A percentile compares a stretch with the other conserved stretches of the same genome.
Evolutionary conservation across 2,113 vertebrate species (phyloP).

Genomic region (Engraulis encrasicolus): DNA sequence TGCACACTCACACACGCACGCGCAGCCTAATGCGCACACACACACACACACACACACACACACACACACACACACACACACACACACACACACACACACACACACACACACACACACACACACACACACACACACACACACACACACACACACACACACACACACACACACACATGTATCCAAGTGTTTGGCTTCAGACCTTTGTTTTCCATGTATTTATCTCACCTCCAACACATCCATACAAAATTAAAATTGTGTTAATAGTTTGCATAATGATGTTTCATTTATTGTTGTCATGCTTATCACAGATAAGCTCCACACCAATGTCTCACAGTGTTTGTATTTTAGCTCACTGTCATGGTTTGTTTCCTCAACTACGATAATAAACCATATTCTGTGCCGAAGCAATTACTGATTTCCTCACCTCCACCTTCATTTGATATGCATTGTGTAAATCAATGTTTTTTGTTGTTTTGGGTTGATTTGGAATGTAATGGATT

Average conservation of each 20-base stretch:
- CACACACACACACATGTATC: too few species aligned
- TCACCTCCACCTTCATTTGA: not conserved
- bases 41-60: too few species aligned
- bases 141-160: too few species aligned
- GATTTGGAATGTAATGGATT: too few species aligned
- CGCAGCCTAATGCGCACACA: too few species aligned
- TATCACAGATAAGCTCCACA: not conserved
- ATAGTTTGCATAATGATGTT: not conserved
- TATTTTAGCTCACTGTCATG: not conserved
- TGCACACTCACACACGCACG: too few species aligned
- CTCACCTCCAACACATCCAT: not conserved
- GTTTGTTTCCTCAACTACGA: not conserved
- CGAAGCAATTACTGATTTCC: not conserved
- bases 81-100: too few species aligned
- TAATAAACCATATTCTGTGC: not conserved
- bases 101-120: too few species aligned
- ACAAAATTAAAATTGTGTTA: not conserved
- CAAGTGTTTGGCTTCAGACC: too few species aligned
- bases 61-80: too few species aligned
- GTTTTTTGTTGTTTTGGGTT: too few species aligned
- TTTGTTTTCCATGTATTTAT: not conserved
- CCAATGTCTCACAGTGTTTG: not conserved
- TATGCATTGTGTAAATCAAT: not conserved
- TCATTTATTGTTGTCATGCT: not conserved
- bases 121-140: too few species aligned